Conservation (phyloP, 1,140 invertebrate genomes). For the Ostrea denselamellosa region DNA sequence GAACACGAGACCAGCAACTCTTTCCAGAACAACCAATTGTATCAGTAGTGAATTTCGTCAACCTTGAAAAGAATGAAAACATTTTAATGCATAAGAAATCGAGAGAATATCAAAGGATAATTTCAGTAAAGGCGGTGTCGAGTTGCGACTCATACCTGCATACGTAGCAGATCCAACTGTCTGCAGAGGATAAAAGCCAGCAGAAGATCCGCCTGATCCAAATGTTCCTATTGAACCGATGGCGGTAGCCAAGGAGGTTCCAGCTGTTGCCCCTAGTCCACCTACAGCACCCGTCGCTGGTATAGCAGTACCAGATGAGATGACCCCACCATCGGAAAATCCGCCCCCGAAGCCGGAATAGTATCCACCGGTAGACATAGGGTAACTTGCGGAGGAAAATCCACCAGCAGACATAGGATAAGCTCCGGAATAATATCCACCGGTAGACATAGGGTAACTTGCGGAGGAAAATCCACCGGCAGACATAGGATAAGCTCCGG, state of each 20-base stretch:
- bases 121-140: neutral
- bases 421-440: neutral
- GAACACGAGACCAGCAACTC: constrained; percentile 16
- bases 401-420: neutral
- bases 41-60: neutral
- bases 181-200: neutral
- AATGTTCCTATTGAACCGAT: constrained; percentile 16
- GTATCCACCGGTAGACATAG: neutral
- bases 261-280: neutral
- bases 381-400: neutral
- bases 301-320: neutral
- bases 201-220: neutral
- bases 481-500: neutral
- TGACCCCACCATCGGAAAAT: neutral
- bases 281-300: neutral
- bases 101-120: neutral
- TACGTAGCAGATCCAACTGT: neutral
- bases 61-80: neutral
- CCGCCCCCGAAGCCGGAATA: neutral
- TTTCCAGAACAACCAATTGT: constrained; percentile 12
- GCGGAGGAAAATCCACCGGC: neutral
- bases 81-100: too few relatives aligned
- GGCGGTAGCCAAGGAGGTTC: neutral
- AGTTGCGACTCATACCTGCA: neutral
- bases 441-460: neutral